phyloP scores from a whole-genome alignment of 2,888 invertebrate species.

The Acanthosepion esculentum region DNA sequence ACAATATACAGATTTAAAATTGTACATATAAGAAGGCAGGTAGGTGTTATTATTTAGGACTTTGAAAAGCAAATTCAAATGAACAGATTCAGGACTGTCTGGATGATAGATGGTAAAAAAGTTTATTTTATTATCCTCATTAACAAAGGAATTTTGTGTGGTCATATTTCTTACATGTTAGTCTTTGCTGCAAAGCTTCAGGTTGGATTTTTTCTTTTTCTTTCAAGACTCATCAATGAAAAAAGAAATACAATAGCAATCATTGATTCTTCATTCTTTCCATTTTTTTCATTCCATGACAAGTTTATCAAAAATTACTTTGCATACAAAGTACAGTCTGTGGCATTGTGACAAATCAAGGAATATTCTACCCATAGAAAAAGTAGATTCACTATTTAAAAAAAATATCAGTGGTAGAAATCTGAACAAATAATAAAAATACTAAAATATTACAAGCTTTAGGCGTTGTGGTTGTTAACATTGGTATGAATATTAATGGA shows the following conservation, averaged over 20 bases:
- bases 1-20: conserved; percentile 14
- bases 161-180: not conserved
- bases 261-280: too few relatives aligned
- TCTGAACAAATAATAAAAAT: not conserved
- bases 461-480: not conserved
- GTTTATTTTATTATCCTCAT: conserved; percentile 33
- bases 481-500: conserved; percentile 33
- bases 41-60: conserved; percentile 33
- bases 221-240: not conserved
- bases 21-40: conserved; percentile 24
- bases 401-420: not conserved
- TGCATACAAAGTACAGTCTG: not conserved
- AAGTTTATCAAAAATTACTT: not conserved
- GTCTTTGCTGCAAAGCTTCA: conserved; percentile 9
- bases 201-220: not conserved
- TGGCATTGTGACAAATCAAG: not conserved
- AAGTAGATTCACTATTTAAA: not conserved
- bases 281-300: not conserved
- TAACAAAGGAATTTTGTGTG: not conserved
- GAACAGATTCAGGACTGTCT: conserved; percentile 33
- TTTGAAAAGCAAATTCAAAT: conserved; percentile 3
- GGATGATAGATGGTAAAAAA: not conserved
- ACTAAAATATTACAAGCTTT: conserved; percentile 33
- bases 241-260: not conserved
- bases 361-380: conserved; percentile 6